These are phyloP conservation scores for Chaitophorus viminalis DNA, from an alignment of 2,888 invertebrate species.

Conservation along the genomic window DNA sequence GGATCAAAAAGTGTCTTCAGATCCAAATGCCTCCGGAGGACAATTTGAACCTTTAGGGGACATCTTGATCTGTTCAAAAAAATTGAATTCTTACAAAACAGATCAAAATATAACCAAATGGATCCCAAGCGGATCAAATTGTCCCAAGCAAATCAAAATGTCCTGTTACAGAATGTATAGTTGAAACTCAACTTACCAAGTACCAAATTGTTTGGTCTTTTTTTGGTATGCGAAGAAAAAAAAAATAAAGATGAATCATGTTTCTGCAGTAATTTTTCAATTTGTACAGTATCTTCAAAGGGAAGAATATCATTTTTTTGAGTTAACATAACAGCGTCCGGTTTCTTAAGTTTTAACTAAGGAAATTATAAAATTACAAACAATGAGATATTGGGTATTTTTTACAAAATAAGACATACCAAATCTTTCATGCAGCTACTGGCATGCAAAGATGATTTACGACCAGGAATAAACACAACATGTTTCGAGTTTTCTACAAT, in stretches of 20 bases:
- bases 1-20: no score
- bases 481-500: conserved; percentile 87
- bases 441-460: conserved; percentile 79
- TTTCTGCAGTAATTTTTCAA: conserved; percentile 83
- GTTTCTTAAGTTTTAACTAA: conserved; percentile 84
- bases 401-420: conserved; percentile 67
- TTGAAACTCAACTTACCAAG: conserved; percentile 71
- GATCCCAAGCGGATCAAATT: no score
- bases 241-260: conserved; percentile 90
- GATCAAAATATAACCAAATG: no score
- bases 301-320: conserved; percentile 90
- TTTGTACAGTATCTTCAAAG: conserved; percentile 87
- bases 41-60: no score
- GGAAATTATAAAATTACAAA: neutral
- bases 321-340: conserved; percentile 78
- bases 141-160: no score
- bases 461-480: conserved; percentile 85
- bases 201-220: conserved; percentile 91
- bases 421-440: conserved; percentile 84
- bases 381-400: neutral
- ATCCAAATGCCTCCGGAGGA: no score
- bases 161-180: no score
- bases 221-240: conserved; percentile 92
- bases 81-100: no score
- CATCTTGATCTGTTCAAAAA: no score